These are phyloP conservation scores for Drosophila arawakana DNA, from an alignment of 1,140 invertebrate species.

Conservation along the genomic window DNA sequence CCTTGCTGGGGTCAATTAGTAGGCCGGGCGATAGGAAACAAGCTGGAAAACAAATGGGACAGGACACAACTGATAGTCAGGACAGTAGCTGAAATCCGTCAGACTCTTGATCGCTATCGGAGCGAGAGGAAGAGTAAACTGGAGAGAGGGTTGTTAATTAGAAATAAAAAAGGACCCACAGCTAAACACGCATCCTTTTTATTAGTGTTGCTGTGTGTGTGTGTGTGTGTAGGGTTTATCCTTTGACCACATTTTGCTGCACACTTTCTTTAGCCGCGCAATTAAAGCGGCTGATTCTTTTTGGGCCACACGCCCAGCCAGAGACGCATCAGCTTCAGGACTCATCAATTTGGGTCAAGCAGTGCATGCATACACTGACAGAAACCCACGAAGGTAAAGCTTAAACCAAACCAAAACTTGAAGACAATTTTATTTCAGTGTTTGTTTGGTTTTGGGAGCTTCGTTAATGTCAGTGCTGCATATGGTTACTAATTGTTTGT, in stretches of 20 bases:
- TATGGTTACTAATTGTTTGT: slow-evolving; percentile 80
- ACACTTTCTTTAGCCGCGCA: slow-evolving; percentile 19
- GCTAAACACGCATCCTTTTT: slow-evolving; percentile 13
- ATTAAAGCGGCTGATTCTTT: slow-evolving; percentile 26
- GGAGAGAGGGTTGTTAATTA: slow-evolving; percentile 38
- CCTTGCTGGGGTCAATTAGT: slow-evolving; percentile 61
- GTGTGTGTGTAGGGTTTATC: background rate
- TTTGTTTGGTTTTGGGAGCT: slow-evolving; percentile 2
- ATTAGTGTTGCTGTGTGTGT: too few species aligned
- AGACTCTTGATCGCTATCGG: slow-evolving; percentile 26
- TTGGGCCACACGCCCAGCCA: slow-evolving; percentile 18
- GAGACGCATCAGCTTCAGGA: background rate
- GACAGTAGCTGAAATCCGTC: slow-evolving; percentile 24
- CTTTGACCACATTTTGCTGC: slow-evolving; percentile 21
- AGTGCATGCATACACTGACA: background rate
- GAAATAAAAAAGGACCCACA: slow-evolving; percentile 29
- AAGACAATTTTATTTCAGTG: too few species aligned
- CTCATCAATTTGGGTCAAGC: slow-evolving; percentile 55
- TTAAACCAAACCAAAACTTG: too few species aligned
- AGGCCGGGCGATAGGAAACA: slow-evolving; percentile 31
- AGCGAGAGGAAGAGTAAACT: background rate
- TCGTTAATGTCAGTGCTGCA: slow-evolving; percentile 58
- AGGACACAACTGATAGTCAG: slow-evolving; percentile 9
- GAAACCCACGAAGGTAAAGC: too few species aligned
- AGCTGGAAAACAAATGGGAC: slow-evolving; percentile 36